A percentile compares a stretch with the other conserved stretches of the same genome.
Evolutionary conservation across 2,797 vertebrate species (phyloP).

Genomic region (Hylomyscus alleni): DNA sequence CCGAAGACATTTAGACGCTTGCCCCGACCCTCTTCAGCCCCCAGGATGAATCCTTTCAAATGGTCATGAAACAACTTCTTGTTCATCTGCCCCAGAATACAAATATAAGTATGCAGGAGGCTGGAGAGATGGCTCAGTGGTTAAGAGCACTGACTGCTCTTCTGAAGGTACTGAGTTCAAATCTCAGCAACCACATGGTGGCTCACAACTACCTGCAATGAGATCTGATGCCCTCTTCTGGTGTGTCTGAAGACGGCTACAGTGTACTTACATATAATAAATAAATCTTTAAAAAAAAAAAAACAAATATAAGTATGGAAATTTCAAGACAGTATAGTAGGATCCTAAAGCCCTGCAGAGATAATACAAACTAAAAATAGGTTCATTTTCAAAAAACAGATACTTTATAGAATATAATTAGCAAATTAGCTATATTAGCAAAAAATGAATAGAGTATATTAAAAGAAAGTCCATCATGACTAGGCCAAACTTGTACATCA

Average conservation of each 20-base stretch:
- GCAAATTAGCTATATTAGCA: not conserved
- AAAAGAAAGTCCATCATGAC: not conserved
- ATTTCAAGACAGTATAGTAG: not conserved
- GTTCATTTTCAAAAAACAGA: constrained; percentile 31
- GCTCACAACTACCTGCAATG: too few relatives aligned
- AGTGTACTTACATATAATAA: too few relatives aligned
- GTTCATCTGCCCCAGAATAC: not conserved
- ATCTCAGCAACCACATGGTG: too few relatives aligned
- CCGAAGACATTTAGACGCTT: too few relatives aligned
- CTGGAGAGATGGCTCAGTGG: too few relatives aligned
- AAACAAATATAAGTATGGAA: not conserved
- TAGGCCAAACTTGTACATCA: not conserved
- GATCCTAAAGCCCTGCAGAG: not conserved
- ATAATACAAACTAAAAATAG: constrained; percentile 34
- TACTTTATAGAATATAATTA: not conserved
- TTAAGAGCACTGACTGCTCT: too few relatives aligned
- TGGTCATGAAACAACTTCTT: not conserved
- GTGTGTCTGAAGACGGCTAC: too few relatives aligned
- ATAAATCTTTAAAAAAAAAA: too few relatives aligned
- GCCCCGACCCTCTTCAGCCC: too few relatives aligned
- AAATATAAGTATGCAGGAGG: not conserved
- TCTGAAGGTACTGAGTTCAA: too few relatives aligned
- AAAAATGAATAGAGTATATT: constrained; percentile 29
- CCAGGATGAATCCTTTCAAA: not conserved
- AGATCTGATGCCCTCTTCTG: too few relatives aligned